Conservation (phyloP, 2,113 vertebrate genomes). For the Oreamnos americanus region DNA sequence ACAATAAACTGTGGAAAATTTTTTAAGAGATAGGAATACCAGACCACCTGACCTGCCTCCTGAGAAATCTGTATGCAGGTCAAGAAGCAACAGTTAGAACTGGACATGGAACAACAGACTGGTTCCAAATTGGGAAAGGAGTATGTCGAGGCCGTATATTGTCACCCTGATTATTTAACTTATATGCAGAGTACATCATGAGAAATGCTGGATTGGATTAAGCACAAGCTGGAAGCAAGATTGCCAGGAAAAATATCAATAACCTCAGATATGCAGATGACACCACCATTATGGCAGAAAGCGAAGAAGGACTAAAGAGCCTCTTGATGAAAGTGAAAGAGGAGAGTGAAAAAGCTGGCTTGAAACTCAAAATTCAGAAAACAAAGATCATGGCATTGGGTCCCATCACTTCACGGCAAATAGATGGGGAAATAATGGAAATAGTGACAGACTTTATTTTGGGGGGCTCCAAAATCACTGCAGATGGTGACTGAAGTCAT, state of each 20-base stretch:
- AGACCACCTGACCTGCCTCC: neutral
- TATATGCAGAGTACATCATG: neutral
- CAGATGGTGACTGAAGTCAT: neutral
- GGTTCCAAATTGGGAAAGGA: neutral
- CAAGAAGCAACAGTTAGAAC: neutral
- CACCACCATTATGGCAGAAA: neutral
- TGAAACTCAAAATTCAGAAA: neutral
- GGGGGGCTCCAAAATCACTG: neutral
- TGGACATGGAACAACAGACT: neutral
- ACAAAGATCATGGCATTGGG: accelerated
- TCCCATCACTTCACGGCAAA: neutral
- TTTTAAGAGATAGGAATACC: neutral
- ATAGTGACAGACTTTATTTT: neutral
- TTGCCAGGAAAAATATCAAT: neutral
- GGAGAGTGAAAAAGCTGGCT: neutral
- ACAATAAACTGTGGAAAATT: neutral
- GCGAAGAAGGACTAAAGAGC: neutral
- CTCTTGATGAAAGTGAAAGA: neutral
- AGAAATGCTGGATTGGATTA: neutral
- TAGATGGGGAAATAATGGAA: neutral
- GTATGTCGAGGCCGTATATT: neutral
- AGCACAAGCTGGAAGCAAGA: neutral
- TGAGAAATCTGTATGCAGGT: neutral
- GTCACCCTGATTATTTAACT: neutral
- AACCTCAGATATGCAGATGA: neutral